phyloP scores from a whole-genome alignment of 2,888 invertebrate species.

The Meliscaeva auricollis region DNA sequence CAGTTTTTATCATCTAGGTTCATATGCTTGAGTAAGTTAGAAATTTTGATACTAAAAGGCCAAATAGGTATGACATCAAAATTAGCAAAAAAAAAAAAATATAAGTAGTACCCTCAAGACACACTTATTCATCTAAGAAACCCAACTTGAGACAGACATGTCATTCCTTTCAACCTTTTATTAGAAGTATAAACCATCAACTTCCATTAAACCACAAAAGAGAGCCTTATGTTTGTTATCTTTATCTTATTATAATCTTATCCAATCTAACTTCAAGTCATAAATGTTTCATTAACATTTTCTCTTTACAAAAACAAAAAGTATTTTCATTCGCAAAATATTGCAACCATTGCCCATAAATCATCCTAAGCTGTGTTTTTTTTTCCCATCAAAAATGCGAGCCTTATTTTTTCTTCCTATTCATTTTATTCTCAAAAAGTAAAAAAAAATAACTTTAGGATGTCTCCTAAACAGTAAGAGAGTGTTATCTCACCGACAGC shows the following conservation, averaged over 20 bases:
- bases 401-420: not conserved
- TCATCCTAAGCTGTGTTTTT: slow-evolving; percentile 22
- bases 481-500: slow-evolving; percentile 43
- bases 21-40: too few species aligned
- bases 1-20: too few species aligned
- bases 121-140: too few species aligned
- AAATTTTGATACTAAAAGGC: too few species aligned
- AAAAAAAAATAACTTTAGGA: slow-evolving; percentile 37
- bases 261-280: slow-evolving; percentile 43
- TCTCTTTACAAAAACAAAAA: not conserved
- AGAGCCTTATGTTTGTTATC: slow-evolving; percentile 1
- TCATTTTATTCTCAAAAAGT: not conserved
- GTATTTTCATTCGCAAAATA: slow-evolving; percentile 50
- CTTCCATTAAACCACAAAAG: slow-evolving; percentile 14
- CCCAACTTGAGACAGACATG: too few species aligned
- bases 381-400: slow-evolving; percentile 42
- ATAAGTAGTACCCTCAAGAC: too few species aligned
- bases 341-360: slow-evolving; percentile 45
- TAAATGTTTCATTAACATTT: slow-evolving; percentile 48
- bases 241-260: too few species aligned
- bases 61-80: too few species aligned
- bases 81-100: too few species aligned
- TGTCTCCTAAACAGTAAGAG: slow-evolving; percentile 10
- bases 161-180: too few species aligned
- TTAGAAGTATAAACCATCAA: too few species aligned